phyloP scores from a whole-genome alignment of 2,888 invertebrate genomes.

The Calliopum simillimum region DNA sequence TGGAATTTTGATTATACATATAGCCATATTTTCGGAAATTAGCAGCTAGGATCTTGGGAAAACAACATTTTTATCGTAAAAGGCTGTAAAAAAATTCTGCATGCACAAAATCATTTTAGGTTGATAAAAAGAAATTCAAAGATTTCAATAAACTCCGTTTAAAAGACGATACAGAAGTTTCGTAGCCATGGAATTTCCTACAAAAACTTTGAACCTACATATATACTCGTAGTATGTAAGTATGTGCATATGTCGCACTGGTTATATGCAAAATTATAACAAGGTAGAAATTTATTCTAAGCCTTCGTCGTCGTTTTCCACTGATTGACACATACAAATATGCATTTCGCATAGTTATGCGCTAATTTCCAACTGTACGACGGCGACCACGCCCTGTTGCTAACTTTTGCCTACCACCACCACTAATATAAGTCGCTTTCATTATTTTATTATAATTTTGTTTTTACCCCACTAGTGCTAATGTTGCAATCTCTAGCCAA shows the following conservation, averaged over 20 bases:
- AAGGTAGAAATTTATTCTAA: constrained; percentile 39
- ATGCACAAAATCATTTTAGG: too few species aligned
- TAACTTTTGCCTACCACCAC: background rate
- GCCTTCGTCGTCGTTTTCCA: constrained; percentile 34
- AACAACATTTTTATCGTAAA: too few species aligned
- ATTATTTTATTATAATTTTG: background rate
- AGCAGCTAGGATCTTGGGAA: too few species aligned
- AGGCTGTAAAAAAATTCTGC: too few species aligned
- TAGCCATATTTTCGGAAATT: too few species aligned
- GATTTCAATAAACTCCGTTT: too few species aligned
- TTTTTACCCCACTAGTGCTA: background rate
- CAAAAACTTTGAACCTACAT: background rate
- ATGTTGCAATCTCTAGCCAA: background rate
- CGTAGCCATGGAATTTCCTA: constrained; percentile 28
- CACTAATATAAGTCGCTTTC: background rate
- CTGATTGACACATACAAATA: constrained; percentile 37
- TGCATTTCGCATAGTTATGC: constrained; percentile 23
- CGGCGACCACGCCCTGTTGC: background rate
- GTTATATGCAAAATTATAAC: constrained; percentile 33
- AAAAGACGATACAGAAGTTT: constrained; percentile 8
- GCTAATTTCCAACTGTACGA: constrained; percentile 21
- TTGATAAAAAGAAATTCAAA: too few species aligned
- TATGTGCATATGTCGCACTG: constrained; percentile 15
- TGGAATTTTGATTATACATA: too few species aligned
- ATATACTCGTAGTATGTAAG: too few species aligned